A percentile compares a stretch with the other conserved stretches of the same genome.
Evolutionary conservation across 2,797 vertebrate species (phyloP).

Genomic region (Crypturellus tataupa): DNA sequence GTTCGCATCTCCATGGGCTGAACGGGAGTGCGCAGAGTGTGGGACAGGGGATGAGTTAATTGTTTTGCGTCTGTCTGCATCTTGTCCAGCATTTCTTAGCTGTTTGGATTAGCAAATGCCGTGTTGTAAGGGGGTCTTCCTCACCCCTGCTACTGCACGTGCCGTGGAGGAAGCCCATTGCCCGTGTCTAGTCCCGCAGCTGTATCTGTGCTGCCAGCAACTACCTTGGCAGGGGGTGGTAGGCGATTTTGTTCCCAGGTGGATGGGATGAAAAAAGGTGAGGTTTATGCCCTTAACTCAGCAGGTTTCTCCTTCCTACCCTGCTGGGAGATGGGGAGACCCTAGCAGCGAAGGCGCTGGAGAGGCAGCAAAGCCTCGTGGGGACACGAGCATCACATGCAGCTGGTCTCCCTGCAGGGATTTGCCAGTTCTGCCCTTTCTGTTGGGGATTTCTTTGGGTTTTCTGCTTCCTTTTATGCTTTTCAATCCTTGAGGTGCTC

Average conservation of each 20-base stretch:
- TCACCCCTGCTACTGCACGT: too few species aligned
- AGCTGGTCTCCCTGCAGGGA: not conserved
- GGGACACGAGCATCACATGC: not conserved
- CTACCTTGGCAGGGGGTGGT: too few species aligned
- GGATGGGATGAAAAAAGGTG: not conserved
- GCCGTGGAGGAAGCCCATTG: too few species aligned
- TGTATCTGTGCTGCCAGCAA: not conserved
- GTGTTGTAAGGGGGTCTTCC: too few species aligned
- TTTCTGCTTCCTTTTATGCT: not conserved
- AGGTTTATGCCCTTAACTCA: not conserved
- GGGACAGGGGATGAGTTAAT: rapidly evolving
- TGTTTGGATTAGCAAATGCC: not conserved
- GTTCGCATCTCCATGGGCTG: rapidly evolving
- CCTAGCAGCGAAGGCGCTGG: not conserved
- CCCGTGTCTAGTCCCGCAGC: not conserved
- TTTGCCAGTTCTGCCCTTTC: not conserved
- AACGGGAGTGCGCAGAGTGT: rapidly evolving
- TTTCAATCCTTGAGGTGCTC: not conserved
- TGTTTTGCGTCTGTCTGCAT: not conserved
- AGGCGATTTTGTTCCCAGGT: not conserved
- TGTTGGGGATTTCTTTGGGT: not conserved
- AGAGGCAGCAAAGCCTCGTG: not conserved
- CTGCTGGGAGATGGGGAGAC: not conserved
- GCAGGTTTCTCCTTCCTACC: not conserved
- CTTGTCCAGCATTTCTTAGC: rapidly evolving